Conservation (phyloP, 2,113 vertebrate genomes). For the Epinephelus cyanopodus region DNA sequence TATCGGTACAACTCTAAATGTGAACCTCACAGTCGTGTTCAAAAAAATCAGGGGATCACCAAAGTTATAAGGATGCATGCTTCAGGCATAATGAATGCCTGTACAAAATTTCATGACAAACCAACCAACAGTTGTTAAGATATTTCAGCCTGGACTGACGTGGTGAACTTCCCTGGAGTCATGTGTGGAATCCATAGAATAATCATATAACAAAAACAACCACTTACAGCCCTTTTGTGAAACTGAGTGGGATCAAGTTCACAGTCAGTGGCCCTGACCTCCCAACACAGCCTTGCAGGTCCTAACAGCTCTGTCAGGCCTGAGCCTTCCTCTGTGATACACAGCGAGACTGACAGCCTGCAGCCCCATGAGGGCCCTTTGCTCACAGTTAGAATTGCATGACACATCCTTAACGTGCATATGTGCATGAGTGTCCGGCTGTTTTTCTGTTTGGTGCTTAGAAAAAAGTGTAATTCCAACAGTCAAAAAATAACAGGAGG, state of each 20-base stretch:
- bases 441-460: neutral
- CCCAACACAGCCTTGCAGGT: neutral
- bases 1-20: too few relatives aligned
- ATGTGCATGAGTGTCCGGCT: neutral
- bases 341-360: constrained; percentile 12
- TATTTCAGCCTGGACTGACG: too few relatives aligned
- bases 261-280: neutral
- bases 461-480: neutral
- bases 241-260: neutral
- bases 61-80: neutral
- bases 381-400: neutral
- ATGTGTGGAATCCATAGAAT: neutral
- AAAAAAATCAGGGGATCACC: neutral
- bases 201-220: neutral
- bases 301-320: constrained; percentile 5
- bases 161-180: neutral
- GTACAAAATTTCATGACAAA: neutral
- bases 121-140: neutral
- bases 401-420: neutral
- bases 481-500: neutral
- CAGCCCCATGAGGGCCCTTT: neutral
- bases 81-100: neutral
- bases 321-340: constrained; percentile 5
- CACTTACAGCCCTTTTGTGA: neutral
- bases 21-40: too few relatives aligned